A percentile compares a stretch with the other conserved stretches of the same genome.
phyloP scores from a whole-genome alignment of 2,113 vertebrate genomes.

The Pseudopipra pipra region DNA sequence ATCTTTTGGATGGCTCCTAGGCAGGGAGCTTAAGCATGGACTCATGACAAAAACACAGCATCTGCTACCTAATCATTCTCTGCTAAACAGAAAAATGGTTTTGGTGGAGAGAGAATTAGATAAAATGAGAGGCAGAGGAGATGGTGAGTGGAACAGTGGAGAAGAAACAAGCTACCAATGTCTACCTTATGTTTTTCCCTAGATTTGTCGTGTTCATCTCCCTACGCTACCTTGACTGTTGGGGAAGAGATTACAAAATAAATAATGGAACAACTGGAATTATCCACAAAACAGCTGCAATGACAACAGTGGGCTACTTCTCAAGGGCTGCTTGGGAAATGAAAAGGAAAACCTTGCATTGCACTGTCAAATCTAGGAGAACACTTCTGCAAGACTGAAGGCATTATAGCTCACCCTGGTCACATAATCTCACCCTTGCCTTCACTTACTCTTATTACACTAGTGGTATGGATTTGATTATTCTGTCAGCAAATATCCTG shows the following conservation, averaged over 20 bases:
- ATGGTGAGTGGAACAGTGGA: neutral
- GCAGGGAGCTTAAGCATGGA: neutral
- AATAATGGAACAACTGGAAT: neutral
- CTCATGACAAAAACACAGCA: neutral
- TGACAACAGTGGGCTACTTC: neutral
- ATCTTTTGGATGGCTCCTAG: neutral
- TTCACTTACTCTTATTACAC: constrained; percentile 30
- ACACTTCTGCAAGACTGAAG: neutral
- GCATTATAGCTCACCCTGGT: neutral
- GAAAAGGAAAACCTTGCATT: neutral
- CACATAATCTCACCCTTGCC: neutral
- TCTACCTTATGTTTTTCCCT: neutral
- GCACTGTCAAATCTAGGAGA: neutral
- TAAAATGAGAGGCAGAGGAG: neutral
- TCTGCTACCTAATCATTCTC: neutral
- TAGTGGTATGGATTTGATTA: constrained; percentile 26
- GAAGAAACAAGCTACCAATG: neutral
- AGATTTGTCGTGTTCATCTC: neutral
- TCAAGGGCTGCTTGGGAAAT: neutral
- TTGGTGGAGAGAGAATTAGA: neutral
- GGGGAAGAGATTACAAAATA: neutral
- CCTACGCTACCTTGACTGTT: neutral
- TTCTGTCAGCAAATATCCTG: neutral
- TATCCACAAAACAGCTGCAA: neutral
- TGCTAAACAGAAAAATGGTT: neutral